phyloP scores from a whole-genome alignment of 2,888 invertebrate species.

The Noctua janthe region DNA sequence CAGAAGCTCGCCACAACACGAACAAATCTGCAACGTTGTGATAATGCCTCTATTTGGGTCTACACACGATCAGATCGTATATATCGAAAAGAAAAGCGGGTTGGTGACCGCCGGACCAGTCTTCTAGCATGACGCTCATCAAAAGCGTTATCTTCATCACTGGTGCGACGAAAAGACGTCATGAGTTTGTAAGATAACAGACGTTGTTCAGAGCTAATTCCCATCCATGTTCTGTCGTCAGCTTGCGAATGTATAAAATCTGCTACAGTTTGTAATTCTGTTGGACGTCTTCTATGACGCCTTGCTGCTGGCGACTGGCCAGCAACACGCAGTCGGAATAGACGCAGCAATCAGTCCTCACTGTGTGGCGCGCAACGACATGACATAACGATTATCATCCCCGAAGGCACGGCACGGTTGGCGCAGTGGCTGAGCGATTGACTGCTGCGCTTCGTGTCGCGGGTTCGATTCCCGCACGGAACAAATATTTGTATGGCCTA shows the following conservation, averaged over 20 bases:
- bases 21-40: not conserved
- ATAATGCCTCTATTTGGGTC: not conserved
- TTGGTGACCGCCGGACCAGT: not conserved
- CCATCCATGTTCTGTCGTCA: not conserved
- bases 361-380: slow-evolving; percentile 20
- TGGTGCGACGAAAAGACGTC: not conserved
- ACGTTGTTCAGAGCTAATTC: not conserved
- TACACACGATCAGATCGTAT: not conserved
- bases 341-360: slow-evolving; percentile 24
- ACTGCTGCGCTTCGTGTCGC: too few species aligned
- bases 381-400: slow-evolving; percentile 15
- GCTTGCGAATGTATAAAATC: slow-evolving; percentile 4
- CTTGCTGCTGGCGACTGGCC: slow-evolving; percentile 53
- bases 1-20: not conserved
- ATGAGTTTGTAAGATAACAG: slow-evolving; percentile 2
- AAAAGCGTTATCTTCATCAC: not conserved
- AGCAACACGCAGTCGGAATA: slow-evolving; percentile 39
- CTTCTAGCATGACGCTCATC: not conserved
- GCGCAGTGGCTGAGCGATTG: too few species aligned
- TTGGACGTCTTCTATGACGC: slow-evolving; percentile 31
- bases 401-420: too few species aligned
- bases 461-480: too few species aligned
- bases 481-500: too few species aligned
- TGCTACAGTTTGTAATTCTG: slow-evolving; percentile 6
- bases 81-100: not conserved